Conservation (phyloP, 2,888 invertebrate genomes). For the Apotomis betuletana region DNA sequence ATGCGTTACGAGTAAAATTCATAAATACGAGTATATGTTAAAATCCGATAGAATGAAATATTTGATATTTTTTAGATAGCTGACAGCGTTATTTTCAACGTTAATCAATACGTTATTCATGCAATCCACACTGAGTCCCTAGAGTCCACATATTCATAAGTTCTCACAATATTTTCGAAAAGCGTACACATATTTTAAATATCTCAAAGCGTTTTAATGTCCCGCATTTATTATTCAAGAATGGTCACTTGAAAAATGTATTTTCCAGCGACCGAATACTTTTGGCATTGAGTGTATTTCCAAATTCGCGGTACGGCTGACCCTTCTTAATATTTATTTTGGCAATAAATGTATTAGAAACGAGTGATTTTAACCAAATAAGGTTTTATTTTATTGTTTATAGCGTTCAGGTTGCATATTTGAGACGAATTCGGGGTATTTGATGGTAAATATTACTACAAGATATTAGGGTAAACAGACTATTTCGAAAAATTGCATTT, state of each 20-base stretch:
- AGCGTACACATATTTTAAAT: neutral
- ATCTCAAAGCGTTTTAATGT: neutral
- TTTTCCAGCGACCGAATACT: neutral
- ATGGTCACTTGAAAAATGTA: neutral
- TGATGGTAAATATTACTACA: neutral
- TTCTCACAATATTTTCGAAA: neutral
- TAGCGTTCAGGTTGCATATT: neutral
- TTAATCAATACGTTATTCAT: too few species aligned
- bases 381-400: neutral
- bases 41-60: too few species aligned
- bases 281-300: conserved; percentile 24
- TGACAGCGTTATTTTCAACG: too few species aligned
- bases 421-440: neutral
- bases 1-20: too few species aligned
- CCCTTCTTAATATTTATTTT: conserved; percentile 27
- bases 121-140: too few species aligned
- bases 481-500: too few species aligned
- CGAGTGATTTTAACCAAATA: conserved; percentile 20
- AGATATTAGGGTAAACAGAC: neutral
- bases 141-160: too few species aligned
- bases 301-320: conserved; percentile 14
- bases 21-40: too few species aligned
- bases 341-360: conserved; percentile 14
- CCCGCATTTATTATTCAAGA: conserved; percentile 1
- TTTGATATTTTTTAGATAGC: too few species aligned